Evolutionary conservation across 92 coral and sea anemone genomes (phyloP).

Genomic region (Paramuricea clavata): DNA sequence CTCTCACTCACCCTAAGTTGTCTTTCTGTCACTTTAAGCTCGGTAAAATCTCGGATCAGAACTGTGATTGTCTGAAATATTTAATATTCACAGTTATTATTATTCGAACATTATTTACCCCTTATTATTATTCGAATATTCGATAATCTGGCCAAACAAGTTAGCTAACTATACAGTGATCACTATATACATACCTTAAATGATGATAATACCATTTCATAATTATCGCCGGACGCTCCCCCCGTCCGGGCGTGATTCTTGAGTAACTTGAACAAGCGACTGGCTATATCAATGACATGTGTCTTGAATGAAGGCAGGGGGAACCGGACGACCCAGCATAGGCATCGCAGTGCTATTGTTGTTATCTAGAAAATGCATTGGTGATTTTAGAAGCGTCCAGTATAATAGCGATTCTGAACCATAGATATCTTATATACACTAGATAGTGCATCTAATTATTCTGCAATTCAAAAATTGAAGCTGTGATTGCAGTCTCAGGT

Average conservation of each 20-base stretch:
- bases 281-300: slow-evolving; percentile 79
- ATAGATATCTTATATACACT: background rate
- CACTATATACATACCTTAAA: slow-evolving; percentile 79
- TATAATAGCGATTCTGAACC: background rate
- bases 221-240: slow-evolving; percentile 94
- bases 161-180: background rate
- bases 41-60: slow-evolving; percentile 90
- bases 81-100: background rate
- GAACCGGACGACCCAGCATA: slow-evolving; percentile 83
- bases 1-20: slow-evolving; percentile 79
- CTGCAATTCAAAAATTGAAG: too few species aligned
- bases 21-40: slow-evolving; percentile 87
- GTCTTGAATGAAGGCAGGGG: slow-evolving; percentile 84
- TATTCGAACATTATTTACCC: too few species aligned
- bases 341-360: slow-evolving; percentile 86
- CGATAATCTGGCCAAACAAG: too few species aligned
- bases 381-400: background rate
- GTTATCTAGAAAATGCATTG: slow-evolving; percentile 67
- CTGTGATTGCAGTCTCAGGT: too few species aligned
- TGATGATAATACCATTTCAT: slow-evolving; percentile 89
- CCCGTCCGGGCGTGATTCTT: slow-evolving; percentile 89
- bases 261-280: slow-evolving; percentile 81
- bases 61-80: slow-evolving; percentile 90
- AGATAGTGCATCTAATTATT: too few species aligned
- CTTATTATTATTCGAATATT: too few species aligned